phyloP scores from a whole-genome alignment of 2,113 vertebrate genomes.

The Delphinapterus leucas region DNA sequence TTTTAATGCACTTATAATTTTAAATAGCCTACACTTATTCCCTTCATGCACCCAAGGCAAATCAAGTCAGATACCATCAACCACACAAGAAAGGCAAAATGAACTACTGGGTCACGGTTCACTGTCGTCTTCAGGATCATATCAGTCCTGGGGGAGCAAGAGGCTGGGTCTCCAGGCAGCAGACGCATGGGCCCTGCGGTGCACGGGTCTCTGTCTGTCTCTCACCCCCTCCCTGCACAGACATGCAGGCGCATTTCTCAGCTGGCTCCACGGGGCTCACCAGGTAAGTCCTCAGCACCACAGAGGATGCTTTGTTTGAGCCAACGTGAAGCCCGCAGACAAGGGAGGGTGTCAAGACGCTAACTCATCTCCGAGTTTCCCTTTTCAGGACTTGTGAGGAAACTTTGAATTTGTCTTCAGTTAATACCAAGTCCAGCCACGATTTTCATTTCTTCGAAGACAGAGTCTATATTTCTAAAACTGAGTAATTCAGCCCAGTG shows the following conservation, averaged over 20 bases:
- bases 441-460: background rate
- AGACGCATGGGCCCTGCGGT: rapidly evolving
- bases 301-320: background rate
- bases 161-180: background rate
- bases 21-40: background rate
- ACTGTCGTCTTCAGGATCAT: rapidly evolving
- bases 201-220: rapidly evolving
- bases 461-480: background rate
- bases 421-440: background rate
- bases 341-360: background rate
- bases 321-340: background rate
- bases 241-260: background rate
- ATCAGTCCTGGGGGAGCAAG: background rate
- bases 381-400: background rate
- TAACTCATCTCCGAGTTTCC: background rate
- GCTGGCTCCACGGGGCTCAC: background rate
- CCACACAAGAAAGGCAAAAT: background rate
- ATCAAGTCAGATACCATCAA: background rate
- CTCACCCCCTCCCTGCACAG: background rate
- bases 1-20: background rate
- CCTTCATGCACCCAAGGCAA: background rate
- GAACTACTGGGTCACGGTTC: background rate
- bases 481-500: background rate
- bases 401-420: background rate
- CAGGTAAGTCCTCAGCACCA: background rate